Base-by-base conservation (phyloP, 2,888 invertebrate species). In the Mythimna impura region DNA sequence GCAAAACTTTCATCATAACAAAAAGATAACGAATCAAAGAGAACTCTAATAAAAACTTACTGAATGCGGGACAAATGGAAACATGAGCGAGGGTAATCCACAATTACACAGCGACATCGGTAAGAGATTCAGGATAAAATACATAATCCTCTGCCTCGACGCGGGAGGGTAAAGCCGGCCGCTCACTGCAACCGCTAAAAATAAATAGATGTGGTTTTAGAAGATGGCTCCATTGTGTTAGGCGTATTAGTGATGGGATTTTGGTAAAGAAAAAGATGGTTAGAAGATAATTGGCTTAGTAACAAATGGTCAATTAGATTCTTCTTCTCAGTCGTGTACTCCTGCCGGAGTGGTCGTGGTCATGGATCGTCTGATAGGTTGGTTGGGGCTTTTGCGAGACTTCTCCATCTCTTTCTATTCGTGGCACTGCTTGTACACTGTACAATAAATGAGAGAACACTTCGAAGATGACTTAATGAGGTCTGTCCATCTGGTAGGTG, bases 31-130 rank as follows among this genome's bases (percentile, higher is more conserved):
- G 61, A 80, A 80, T 71, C 78, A 80, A 73, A 75, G 62, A 68
- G 57, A 65, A 80, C 74, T 68, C 54, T 64, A 61, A 78, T 80
- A 76, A 80, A 82, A 82, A 73, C 72, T 86, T 81, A 82, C 75
- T 68, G 73, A 85, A 82, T 83, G 86, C 86, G 87, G 89, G 88
- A 92, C 92, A 93, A 93, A 95, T 94, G 93, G 92, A 93, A 93
- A 94, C 94, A 94, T 90, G 92, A 91, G 88, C 89, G 87, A 73
- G 75, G 83, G 92, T 94, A 95, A 96, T 95, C 95, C 95, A 95
- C 95, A 95, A 95, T 95, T 95, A 95, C 94, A 91, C 89, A 89
- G 90, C 91, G 92, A 95, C 95, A 94, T 94, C 90, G 93, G 94
- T 93, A 93, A 93, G 93, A 94, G 94, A 95, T 94, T 93, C 89